phyloP scores from a whole-genome alignment of 53 echinoderm and acorn worm species.

The Holothuria leucospilota region DNA sequence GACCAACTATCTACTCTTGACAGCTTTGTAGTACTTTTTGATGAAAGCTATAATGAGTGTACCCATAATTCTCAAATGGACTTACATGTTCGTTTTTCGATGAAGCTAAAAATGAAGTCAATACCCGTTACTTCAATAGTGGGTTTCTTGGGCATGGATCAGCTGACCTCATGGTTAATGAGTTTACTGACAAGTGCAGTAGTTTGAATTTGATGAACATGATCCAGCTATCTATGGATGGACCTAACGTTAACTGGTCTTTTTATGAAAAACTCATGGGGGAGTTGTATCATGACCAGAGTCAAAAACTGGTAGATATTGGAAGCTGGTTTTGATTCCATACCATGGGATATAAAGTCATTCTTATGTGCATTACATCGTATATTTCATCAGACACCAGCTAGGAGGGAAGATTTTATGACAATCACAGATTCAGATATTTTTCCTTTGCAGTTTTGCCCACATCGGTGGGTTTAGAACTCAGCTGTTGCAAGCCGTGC shows the following conservation, averaged over 20 bases:
- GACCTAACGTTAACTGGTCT: conserved; percentile 61
- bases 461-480: conserved; percentile 56
- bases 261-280: conserved; percentile 33
- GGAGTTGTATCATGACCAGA: conserved; percentile 18
- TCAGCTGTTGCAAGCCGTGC: conserved; percentile 53
- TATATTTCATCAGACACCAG: conserved; percentile 60
- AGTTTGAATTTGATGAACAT: conserved; percentile 24
- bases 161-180: conserved; percentile 34
- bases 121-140: conserved; percentile 31
- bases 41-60: conserved; percentile 56
- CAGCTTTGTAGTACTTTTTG: conserved; percentile 42
- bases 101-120: conserved; percentile 21
- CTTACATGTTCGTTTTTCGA: conserved; percentile 49
- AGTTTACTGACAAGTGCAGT: conserved; percentile 27
- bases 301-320: conserved; percentile 31
- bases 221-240: conserved; percentile 63
- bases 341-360: conserved; percentile 45
- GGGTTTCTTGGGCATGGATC: conserved; percentile 59
- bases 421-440: conserved; percentile 32
- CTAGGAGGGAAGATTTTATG: too few species aligned
- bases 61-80: conserved; percentile 59
- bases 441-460: conserved; percentile 19
- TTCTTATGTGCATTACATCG: conserved; percentile 24
- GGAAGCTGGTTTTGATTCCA: conserved; percentile 48
- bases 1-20: conserved; percentile 40